These are phyloP conservation scores for Danionella dracula DNA, from an alignment of 2,797 vertebrate genomes.

Conservation along the genomic window DNA sequence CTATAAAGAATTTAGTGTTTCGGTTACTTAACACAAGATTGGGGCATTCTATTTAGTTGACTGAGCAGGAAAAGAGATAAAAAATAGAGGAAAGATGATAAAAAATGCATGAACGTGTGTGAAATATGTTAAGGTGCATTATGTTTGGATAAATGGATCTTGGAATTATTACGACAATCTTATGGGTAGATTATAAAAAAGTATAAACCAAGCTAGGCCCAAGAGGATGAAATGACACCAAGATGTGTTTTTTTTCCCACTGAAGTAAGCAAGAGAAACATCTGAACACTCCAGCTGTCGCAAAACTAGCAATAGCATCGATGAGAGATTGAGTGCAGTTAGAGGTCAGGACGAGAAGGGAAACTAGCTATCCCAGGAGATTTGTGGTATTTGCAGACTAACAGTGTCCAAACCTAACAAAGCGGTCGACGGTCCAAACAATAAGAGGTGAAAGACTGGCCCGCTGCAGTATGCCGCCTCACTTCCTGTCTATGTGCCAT, in stretches of 20 bases:
- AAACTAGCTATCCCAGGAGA: slow-evolving; percentile 19
- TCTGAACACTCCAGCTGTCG: background rate
- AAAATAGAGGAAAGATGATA: slow-evolving; percentile 53
- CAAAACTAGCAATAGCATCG: slow-evolving; percentile 23
- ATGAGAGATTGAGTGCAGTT: slow-evolving; percentile 33
- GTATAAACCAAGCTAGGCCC: background rate
- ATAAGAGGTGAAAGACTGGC: slow-evolving; percentile 60
- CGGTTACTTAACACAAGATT: background rate
- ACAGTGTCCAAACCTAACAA: slow-evolving; percentile 51
- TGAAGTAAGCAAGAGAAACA: background rate
- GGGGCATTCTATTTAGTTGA: slow-evolving; percentile 40
- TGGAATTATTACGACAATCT: background rate
- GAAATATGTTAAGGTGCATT: background rate
- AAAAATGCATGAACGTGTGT: slow-evolving; percentile 48
- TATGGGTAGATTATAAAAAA: too few relatives aligned
- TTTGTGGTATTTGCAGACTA: slow-evolving; percentile 43
- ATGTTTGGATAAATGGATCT: background rate
- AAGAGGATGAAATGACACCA: background rate
- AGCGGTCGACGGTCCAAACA: slow-evolving; percentile 57
- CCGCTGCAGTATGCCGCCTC: slow-evolving; percentile 42
- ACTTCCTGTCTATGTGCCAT: slow-evolving; percentile 56
- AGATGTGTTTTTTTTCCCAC: background rate
- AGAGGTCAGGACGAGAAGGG: slow-evolving; percentile 15
- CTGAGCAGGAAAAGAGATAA: slow-evolving; percentile 53
- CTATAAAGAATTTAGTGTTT: background rate